Base-by-base conservation (phyloP, 1,140 invertebrate species). In the Cheumatopsyche charites region DNA sequence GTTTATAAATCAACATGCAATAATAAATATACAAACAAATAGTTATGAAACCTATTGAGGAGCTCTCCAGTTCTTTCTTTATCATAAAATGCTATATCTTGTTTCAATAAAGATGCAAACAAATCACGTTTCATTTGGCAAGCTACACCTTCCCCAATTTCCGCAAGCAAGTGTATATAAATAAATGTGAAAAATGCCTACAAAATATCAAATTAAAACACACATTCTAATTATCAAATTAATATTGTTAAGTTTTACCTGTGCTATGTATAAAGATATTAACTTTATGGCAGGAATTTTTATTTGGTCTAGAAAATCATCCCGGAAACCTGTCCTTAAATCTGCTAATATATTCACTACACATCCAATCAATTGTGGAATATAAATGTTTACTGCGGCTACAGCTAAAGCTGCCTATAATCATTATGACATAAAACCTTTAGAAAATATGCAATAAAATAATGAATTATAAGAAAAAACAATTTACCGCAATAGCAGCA, bases 11-110 rank as follows among this genome's bases (percentile, higher is more conserved):
- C n/a, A n/a, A n/a, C n/a, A n/a, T n/a, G n/a, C n/a, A n/a, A n/a
- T n/a, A n/a, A n/a, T n/a, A n/a, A n/a, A n/a, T 55, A 19, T 25
- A 55, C 6, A 23, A 63, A 45, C 19, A 63, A 71, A 42, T 49
- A 21, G 5, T 70, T 80, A 62, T 17, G 6, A 47, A 66, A 91
- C 89, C 93, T 90, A 82, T 94, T 95, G 36, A 96, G 88, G 55
- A 98, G 86, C 84, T 98, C 95, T 12, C 96, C 96, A 13, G 94
- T 95, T 78, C 93, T 90, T 79, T 95, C 91, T 77, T 86, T 85
- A 81, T 98, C 96, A 86, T 95, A 98, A 82, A 98, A 98, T 23
- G 88, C 84, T 77, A 98, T 91, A 78, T 98, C 95, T 82, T 97
- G 94, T 74, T 88, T 85, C 5, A 98, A 83, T 68, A 98, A 90